These are phyloP conservation scores for Oligia strigilis DNA, from an alignment of 2,888 invertebrate genomes.

Conservation along the genomic window DNA sequence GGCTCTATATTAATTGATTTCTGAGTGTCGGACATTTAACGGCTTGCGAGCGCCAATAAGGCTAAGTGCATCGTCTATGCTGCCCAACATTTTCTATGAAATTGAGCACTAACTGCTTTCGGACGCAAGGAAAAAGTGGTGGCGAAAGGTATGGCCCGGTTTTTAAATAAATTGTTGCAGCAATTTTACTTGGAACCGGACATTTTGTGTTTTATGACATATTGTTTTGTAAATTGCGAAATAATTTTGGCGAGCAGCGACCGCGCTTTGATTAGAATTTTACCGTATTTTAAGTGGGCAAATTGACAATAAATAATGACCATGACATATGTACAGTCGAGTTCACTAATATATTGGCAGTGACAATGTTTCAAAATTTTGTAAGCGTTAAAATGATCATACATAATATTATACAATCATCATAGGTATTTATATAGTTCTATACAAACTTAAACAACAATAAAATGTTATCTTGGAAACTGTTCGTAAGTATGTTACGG, in stretches of 20 bases:
- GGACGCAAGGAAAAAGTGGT: not conserved
- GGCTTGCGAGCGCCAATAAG: slow-evolving; percentile 48
- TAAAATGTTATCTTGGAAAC: no score
- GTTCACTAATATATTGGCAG: no score
- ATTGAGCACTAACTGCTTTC: slow-evolving; percentile 34
- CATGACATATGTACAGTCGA: not conserved
- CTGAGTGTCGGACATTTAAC: slow-evolving; percentile 50
- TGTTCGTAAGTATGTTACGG: no score
- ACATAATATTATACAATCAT: no score
- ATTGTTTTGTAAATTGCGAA: slow-evolving; percentile 11
- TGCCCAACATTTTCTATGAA: slow-evolving; percentile 42
- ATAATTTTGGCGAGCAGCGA: slow-evolving; percentile 4
- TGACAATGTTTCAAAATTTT: no score
- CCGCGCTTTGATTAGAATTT: not conserved
- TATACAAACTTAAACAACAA: no score
- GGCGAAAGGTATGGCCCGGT: slow-evolving; percentile 20
- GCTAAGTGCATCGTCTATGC: slow-evolving; percentile 53
- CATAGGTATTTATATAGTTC: no score
- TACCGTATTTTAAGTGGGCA: not conserved
- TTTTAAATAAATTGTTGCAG: slow-evolving; percentile 31
- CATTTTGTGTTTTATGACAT: slow-evolving; percentile 13
- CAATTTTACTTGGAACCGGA: slow-evolving; percentile 15
- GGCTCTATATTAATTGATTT: slow-evolving; percentile 60
- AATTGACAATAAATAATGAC: not conserved
- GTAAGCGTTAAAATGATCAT: no score